Percentiles rank a stretch among this genome's conserved stretches.
Conservation (phyloP, 2,113 vertebrate genomes). For the Callipepla squamata region DNA sequence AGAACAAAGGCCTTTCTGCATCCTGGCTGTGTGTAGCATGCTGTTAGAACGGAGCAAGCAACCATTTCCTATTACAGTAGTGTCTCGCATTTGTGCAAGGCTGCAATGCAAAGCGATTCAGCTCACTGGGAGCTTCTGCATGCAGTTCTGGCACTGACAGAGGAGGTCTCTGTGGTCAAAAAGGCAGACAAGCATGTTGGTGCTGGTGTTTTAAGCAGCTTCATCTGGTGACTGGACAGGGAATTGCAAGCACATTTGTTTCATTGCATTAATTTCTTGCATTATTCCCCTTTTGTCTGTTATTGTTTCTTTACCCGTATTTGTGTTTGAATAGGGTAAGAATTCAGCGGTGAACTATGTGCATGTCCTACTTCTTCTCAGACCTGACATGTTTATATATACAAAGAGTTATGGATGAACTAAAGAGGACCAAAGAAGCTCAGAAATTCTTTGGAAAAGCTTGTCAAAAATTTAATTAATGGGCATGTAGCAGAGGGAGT, state of each 20-base stretch:
- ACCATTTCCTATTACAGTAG: constrained; percentile 59
- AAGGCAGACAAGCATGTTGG: not conserved
- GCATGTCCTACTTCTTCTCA: not conserved
- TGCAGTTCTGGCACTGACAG: not conserved
- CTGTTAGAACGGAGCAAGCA: not conserved
- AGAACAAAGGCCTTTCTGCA: not conserved
- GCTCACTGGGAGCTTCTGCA: not conserved
- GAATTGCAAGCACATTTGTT: constrained; percentile 23
- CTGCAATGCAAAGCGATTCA: not conserved
- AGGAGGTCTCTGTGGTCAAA: not conserved
- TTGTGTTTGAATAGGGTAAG: constrained; percentile 6
- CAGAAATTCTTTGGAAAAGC: constrained; percentile 53
- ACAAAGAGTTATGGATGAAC: constrained; percentile 52
- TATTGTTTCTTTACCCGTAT: constrained; percentile 8
- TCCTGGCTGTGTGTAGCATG: not conserved
- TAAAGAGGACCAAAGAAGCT: constrained; percentile 46
- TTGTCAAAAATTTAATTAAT: constrained; percentile 61
- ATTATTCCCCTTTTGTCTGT: constrained; percentile 16
- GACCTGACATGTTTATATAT: constrained; percentile 50
- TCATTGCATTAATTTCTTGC: constrained; percentile 4
- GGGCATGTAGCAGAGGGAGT: constrained; percentile 39
- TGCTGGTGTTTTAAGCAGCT: constrained; percentile 26
- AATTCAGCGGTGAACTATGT: not conserved
- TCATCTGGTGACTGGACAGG: constrained; percentile 13
- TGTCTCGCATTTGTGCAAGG: not conserved